Evolutionary conservation across 2,113 vertebrate species (phyloP).

Genomic region (Nibea coibor): DNA sequence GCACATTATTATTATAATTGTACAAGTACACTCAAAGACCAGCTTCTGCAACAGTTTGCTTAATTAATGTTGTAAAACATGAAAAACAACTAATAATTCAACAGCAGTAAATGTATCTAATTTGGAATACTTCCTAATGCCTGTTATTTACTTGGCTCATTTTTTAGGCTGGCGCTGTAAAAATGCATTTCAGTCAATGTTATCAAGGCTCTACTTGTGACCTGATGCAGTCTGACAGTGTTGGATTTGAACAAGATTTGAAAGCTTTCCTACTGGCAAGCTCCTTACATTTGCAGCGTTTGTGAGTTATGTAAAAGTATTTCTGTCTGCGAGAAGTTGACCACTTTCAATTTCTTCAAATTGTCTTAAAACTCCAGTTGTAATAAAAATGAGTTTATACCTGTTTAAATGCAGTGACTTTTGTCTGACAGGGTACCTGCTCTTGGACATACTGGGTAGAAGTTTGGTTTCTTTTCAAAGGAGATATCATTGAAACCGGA

Average conservation of each 20-base stretch:
- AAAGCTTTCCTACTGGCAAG: not conserved
- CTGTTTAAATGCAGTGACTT: not conserved
- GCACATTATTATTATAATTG: not conserved
- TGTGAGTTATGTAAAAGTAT: not conserved
- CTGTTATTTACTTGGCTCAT: not conserved
- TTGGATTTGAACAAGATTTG: not conserved
- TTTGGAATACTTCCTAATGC: not conserved
- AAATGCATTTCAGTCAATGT: not conserved
- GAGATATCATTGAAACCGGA: not conserved
- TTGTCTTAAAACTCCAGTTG: not conserved
- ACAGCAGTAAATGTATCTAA: not conserved
- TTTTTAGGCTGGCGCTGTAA: not conserved
- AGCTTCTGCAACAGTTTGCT: not conserved
- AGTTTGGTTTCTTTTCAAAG: not conserved
- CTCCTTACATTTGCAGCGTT: not conserved
- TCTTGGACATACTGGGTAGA: not conserved
- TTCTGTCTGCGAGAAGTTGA: not conserved
- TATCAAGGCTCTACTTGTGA: not conserved
- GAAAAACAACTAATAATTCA: not conserved
- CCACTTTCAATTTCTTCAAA: not conserved
- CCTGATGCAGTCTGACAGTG: not conserved
- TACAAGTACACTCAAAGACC: not conserved
- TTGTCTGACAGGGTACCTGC: not conserved
- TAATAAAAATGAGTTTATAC: conserved; percentile 15
- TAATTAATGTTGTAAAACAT: not conserved